Conservation (phyloP, 2,888 invertebrate genomes). For the Volucella inanis region DNA sequence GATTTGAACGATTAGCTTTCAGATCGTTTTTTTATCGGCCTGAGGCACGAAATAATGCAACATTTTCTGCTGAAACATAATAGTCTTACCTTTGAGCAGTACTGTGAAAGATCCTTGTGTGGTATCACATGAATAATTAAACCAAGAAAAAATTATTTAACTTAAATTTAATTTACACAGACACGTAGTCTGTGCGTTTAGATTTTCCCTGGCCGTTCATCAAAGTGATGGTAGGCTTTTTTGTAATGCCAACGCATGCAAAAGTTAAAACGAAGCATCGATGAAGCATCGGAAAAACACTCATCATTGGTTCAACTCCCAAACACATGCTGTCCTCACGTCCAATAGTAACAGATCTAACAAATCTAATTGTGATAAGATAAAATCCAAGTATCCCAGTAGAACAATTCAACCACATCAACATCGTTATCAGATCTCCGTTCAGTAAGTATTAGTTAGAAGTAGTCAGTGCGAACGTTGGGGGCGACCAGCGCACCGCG, state of each 20-base stretch:
- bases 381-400: background rate
- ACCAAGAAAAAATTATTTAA: too few species aligned
- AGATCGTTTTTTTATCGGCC: conserved; percentile 9
- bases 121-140: background rate
- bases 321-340: background rate
- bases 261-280: too few species aligned
- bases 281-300: conserved; percentile 2
- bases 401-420: background rate
- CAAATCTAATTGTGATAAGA: background rate
- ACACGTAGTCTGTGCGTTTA: too few species aligned
- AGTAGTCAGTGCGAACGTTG: background rate
- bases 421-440: too few species aligned
- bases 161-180: too few species aligned
- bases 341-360: background rate
- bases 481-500: background rate
- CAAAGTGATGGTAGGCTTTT: too few species aligned
- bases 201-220: too few species aligned
- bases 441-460: background rate
- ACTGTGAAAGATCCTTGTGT: conserved; percentile 7
- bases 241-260: too few species aligned
- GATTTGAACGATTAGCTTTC: conserved; percentile 2
- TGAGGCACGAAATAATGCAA: conserved; percentile 15
- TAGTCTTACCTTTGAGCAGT: background rate
- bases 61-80: background rate
- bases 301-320: conserved; percentile 2